phyloP scores from a whole-genome alignment of 2,888 invertebrate species.

The Theretra japonica region DNA sequence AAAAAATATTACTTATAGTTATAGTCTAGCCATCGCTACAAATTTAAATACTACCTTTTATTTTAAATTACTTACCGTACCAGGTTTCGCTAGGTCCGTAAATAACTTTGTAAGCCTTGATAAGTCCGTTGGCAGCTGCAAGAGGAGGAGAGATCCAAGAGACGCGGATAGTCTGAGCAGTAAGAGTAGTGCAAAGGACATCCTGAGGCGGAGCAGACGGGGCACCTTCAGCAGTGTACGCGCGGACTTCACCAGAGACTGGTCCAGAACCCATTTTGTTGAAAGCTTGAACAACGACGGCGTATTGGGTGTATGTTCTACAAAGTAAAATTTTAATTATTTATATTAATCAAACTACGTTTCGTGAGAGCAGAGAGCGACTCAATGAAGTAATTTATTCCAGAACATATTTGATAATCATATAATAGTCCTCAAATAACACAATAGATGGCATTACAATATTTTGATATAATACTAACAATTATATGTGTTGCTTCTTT shows the following conservation, averaged over 20 bases:
- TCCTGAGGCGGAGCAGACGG: conserved; percentile 96
- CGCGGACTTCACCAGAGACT: conserved; percentile 93
- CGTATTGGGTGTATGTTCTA: conserved; percentile 97
- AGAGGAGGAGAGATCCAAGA: conserved; percentile 97
- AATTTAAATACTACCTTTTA: background rate
- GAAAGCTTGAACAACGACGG: conserved; percentile 97
- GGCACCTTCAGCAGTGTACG: conserved; percentile 97
- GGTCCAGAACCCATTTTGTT: conserved; percentile 98
- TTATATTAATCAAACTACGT: too few relatives aligned
- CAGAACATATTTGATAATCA: too few relatives aligned
- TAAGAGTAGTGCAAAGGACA: conserved; percentile 95
- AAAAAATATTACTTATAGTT: background rate
- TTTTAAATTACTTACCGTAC: conserved; percentile 89
- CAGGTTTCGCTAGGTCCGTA: conserved; percentile 96
- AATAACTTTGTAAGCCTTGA: conserved; percentile 97
- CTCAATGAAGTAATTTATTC: too few relatives aligned
- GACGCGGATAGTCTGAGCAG: conserved; percentile 96
- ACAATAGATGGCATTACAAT: too few relatives aligned
- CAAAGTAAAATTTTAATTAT: conserved; percentile 32
- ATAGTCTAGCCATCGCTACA: background rate
- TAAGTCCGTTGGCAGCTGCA: conserved; percentile 96
- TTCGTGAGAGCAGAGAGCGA: too few relatives aligned
- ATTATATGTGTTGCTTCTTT: background rate
- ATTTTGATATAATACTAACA: too few relatives aligned
- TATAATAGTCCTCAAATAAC: too few relatives aligned